These are phyloP conservation scores for Drosophila bifasciata DNA, from an alignment of 1,140 invertebrate species.

Conservation along the genomic window DNA sequence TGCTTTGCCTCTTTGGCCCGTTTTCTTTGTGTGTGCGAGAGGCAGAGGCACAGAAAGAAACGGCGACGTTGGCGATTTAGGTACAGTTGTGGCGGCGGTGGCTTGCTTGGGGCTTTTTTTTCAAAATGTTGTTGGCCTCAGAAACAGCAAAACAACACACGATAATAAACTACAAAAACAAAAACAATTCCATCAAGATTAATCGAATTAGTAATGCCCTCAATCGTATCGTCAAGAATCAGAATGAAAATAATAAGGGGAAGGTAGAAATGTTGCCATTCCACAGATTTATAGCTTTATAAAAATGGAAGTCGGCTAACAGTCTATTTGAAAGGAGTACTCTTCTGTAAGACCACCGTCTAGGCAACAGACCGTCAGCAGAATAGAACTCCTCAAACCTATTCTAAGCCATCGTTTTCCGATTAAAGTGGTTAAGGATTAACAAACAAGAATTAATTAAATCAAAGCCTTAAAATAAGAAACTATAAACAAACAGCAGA, in stretches of 20 bases:
- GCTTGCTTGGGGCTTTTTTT: constrained; percentile 58
- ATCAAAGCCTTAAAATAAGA: too few species aligned
- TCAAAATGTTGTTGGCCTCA: constrained; percentile 75
- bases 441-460: too few species aligned
- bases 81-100: constrained; percentile 64
- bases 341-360: too few species aligned
- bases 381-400: too few species aligned
- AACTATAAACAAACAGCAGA: background rate
- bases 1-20: constrained; percentile 26
- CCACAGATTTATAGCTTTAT: too few species aligned
- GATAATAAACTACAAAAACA: constrained; percentile 52
- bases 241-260: background rate
- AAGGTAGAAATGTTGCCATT: too few species aligned
- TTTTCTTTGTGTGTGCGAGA: constrained; percentile 58
- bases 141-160: constrained; percentile 45
- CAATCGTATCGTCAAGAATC: constrained; percentile 19
- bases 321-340: too few species aligned
- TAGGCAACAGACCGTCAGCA: too few species aligned
- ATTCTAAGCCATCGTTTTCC: too few species aligned
- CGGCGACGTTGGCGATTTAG: constrained; percentile 66
- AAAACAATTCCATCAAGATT: constrained; percentile 21
- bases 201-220: constrained; percentile 58
- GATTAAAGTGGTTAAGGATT: too few species aligned
- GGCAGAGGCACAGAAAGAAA: constrained; percentile 15
- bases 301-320: too few species aligned